Percentiles rank a stretch among this genome's conserved stretches.
phyloP scores from a whole-genome alignment of 2,797 vertebrate genomes.

The Brachyalestes nurse region DNA sequence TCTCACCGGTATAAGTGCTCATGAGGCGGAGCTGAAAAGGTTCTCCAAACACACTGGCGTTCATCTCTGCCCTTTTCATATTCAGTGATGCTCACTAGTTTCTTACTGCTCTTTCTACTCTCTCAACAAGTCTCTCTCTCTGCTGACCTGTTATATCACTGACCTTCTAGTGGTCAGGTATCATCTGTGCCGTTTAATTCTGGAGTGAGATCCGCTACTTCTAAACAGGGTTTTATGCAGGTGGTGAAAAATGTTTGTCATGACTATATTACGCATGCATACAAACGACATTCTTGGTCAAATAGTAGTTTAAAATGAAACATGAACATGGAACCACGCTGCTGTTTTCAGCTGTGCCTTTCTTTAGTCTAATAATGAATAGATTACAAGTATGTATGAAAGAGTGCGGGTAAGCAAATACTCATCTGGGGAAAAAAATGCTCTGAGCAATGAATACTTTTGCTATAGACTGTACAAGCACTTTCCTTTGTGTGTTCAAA shows the following conservation, averaged over 20 bases:
- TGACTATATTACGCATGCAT: too few relatives aligned
- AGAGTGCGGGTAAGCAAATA: too few relatives aligned
- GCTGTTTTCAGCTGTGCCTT: too few relatives aligned
- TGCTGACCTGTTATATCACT: background rate
- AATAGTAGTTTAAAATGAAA: background rate
- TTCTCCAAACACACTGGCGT: background rate
- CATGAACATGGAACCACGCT: background rate
- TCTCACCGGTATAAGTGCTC: background rate
- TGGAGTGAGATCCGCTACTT: background rate
- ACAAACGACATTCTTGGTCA: background rate
- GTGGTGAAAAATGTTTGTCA: too few relatives aligned
- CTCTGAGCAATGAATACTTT: background rate
- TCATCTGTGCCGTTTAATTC: background rate
- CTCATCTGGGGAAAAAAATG: background rate
- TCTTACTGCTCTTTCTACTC: background rate
- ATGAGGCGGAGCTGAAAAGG: slow-evolving; percentile 8
- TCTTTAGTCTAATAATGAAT: too few relatives aligned
- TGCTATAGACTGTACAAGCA: background rate
- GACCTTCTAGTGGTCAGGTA: background rate
- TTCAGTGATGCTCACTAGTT: slow-evolving; percentile 1
- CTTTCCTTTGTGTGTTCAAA: too few relatives aligned
- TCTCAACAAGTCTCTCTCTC: background rate
- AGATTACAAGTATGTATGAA: too few relatives aligned
- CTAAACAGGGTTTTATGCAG: background rate
- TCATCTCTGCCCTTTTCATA: slow-evolving; percentile 6